Conservation (phyloP, 2,888 invertebrate genomes). For the Sesia apiformis region DNA sequence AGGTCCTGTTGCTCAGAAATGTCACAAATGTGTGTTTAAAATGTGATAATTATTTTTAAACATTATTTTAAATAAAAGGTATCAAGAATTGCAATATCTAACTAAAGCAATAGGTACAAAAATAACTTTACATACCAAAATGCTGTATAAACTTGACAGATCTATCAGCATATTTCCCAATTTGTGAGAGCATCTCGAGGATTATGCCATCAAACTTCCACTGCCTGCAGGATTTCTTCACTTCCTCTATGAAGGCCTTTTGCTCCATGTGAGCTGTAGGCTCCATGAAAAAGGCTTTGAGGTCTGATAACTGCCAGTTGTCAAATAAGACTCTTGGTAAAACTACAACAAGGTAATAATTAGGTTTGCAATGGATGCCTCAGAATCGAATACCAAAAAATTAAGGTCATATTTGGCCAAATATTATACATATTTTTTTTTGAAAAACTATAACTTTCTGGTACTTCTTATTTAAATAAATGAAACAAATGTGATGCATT, state of each 20-base stretch:
- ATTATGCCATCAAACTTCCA: constrained; percentile 93
- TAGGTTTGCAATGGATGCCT: no score
- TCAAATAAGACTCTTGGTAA: constrained; percentile 93
- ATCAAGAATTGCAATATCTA: no score
- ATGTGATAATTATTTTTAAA: not conserved
- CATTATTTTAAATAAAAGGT: not conserved
- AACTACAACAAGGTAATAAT: constrained; percentile 71
- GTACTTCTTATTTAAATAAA: no score
- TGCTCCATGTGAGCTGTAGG: constrained; percentile 78
- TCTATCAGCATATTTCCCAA: constrained; percentile 79
- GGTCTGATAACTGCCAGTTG: constrained; percentile 85
- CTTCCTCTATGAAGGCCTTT: constrained; percentile 77
- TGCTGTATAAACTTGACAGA: constrained; percentile 78
- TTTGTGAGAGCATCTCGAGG: constrained; percentile 89
- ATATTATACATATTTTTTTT: no score
- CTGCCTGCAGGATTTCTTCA: constrained; percentile 81
- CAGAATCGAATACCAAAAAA: no score
- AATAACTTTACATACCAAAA: constrained; percentile 64
- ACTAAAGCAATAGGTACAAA: not conserved
- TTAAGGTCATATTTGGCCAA: no score
- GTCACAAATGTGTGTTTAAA: not conserved
- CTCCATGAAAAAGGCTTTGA: constrained; percentile 80
- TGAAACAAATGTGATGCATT: no score
- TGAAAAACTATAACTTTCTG: no score
- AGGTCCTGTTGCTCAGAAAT: no score